Base-by-base conservation (phyloP, 2,113 vertebrate genomes). In the Cathartes aura region DNA sequence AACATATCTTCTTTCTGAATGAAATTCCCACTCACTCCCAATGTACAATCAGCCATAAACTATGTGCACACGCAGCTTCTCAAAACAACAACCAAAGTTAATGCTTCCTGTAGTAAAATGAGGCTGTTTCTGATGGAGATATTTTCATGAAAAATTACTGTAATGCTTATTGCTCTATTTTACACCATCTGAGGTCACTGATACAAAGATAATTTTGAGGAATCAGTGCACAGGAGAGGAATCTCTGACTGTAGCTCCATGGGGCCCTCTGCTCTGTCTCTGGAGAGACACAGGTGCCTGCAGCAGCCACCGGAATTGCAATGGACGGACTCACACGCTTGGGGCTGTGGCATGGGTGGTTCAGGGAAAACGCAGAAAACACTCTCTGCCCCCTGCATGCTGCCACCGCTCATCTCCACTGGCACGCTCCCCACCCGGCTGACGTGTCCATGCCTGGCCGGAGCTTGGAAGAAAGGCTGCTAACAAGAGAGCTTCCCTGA, bases 311-410 rank as follows among this genome's bases (percentile, higher is more conserved):
- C 36, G 84, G 47, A 55, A 63, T 9, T 13, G 60, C 47, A 55
- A 6, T 7, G 59, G 68, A 38, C 3, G 11, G 36, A 34, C 38
- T 55, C 50, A 34, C 1, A 2, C 3, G 2, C 36, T 1, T 7
- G 7, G 21, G 40, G 38, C 47, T 67, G 68, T 0, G 3, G 42
- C 0, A 0, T 52, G 17, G 47, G 47, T 84, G 52, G 47, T 6
- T 90, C n/a, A 73, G 21, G 71, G 72, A 73, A 56, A 93, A 29
- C 19, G 32, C 0, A 82, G 62, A 52, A 73, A 83, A 43, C 52
- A 6, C 30, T 36, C 34, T 11, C 40, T 67, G 84, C 45, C n/a
- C 76, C 6, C 47, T 23, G 26, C 0, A 1, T 27, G 70, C 60
- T 63, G 52, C 56, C 15, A 9, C 71, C 0, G 1, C 6, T 79